Conservation (phyloP, 2,113 vertebrate species). For the Synodontis membranacea region DNA sequence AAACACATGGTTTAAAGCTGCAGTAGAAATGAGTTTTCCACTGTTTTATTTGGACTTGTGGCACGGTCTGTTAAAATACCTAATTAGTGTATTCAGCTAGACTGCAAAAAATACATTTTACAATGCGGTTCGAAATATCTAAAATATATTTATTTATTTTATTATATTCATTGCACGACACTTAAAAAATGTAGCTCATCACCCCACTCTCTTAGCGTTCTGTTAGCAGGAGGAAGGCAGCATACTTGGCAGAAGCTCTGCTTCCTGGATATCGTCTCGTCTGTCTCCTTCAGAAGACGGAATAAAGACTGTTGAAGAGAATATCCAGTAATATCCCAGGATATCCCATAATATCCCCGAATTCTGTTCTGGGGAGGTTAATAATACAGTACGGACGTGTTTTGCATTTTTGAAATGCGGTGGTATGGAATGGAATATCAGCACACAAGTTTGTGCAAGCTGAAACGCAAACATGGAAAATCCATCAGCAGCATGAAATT, state of each 20-base stretch:
- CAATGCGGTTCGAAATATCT: not conserved
- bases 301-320: not conserved
- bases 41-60: not conserved
- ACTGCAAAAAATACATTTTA: not conserved
- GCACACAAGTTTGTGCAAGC: not conserved
- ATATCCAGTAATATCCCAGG: not conserved
- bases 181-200: not conserved
- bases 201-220: not conserved
- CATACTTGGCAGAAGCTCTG: not conserved
- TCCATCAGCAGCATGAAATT: constrained; percentile 27
- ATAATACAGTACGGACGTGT: not conserved
- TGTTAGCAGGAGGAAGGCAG: not conserved
- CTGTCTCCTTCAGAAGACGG: not conserved
- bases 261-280: not conserved
- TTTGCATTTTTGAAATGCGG: not conserved
- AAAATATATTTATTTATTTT: too few species aligned
- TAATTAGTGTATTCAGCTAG: not conserved
- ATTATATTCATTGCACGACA: not conserved
- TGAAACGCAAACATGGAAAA: constrained; percentile 26
- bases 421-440: not conserved
- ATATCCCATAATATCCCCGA: not conserved
- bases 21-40: not conserved
- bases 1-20: not conserved
- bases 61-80: not conserved
- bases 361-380: not conserved